phyloP scores from a whole-genome alignment of 2,113 vertebrate species.

The Mustela lutreola region DNA sequence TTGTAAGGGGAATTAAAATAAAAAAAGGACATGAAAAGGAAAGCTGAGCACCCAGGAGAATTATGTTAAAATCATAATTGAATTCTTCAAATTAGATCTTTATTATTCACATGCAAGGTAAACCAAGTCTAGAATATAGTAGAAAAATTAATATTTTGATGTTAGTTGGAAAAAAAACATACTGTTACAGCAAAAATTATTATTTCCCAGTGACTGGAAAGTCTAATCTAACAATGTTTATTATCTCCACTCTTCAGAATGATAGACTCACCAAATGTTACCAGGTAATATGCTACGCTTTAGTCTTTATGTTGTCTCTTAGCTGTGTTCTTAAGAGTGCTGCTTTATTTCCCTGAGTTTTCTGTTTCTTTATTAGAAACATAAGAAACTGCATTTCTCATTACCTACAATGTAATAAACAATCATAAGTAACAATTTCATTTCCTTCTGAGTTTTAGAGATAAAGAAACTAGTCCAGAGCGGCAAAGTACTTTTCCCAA shows the following conservation, averaged over 20 bases:
- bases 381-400: background rate
- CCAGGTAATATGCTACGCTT: background rate
- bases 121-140: background rate
- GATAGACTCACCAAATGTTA: background rate
- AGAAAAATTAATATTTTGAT: conserved; percentile 13
- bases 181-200: background rate
- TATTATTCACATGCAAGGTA: background rate
- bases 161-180: conserved; percentile 42
- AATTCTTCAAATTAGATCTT: background rate
- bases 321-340: background rate
- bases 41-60: background rate
- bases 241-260: background rate
- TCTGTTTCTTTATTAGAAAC: background rate
- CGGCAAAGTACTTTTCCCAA: background rate
- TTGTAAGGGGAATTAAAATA: background rate
- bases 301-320: background rate
- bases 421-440: background rate
- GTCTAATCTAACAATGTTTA: background rate
- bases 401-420: background rate
- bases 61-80: background rate
- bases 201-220: background rate
- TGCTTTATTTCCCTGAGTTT: background rate
- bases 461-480: background rate
- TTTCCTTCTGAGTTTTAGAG: conserved; percentile 6
- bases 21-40: background rate